These are phyloP conservation scores for Athene noctua DNA, from an alignment of 2,113 vertebrate genomes.

Conservation along the genomic window DNA sequence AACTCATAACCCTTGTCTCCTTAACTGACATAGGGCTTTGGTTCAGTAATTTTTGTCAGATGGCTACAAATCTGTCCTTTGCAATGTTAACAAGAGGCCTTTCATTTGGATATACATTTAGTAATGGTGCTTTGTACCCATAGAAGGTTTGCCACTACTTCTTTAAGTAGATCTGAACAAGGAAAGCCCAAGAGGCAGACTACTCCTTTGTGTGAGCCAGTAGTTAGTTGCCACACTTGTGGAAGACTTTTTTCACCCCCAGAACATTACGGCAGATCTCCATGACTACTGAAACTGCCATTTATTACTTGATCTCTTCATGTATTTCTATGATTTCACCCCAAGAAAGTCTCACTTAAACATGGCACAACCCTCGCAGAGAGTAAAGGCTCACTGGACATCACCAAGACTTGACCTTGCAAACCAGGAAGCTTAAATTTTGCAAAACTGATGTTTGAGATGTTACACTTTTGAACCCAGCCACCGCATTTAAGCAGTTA, in stretches of 20 bases:
- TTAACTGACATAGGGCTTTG: neutral
- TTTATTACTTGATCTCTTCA: neutral
- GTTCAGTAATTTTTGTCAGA: neutral
- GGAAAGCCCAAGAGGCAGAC: neutral
- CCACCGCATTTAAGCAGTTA: neutral
- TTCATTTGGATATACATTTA: neutral
- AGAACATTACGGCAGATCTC: neutral
- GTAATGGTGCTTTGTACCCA: neutral
- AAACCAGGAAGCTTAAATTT: neutral
- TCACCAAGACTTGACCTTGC: neutral
- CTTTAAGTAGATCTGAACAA: neutral
- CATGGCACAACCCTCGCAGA: fast-evolving
- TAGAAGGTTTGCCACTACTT: neutral
- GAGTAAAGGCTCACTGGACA: neutral
- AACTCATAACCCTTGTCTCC: neutral
- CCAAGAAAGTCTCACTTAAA: neutral
- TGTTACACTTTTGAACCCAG: neutral
- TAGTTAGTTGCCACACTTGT: neutral
- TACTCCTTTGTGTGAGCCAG: neutral
- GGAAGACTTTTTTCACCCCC: neutral
- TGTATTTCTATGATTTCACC: neutral
- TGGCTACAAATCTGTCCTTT: neutral
- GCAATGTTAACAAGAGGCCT: neutral
- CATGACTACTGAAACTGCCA: neutral
- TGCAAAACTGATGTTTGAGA: neutral